Base-by-base conservation (phyloP, 2,113 vertebrate genomes). In the Ellobius talpinus region DNA sequence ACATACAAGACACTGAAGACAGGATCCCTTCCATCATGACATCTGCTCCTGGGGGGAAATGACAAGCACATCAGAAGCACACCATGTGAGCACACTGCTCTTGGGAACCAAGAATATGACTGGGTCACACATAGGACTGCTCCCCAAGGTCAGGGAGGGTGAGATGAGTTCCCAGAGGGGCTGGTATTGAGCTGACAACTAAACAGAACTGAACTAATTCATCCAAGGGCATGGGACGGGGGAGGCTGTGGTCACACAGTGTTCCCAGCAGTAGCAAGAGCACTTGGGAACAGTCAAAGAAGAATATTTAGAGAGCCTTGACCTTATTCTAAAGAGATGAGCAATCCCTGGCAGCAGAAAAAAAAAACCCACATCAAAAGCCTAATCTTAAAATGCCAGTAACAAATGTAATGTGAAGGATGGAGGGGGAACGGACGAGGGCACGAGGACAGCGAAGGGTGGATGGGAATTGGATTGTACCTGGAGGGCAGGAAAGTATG, bases 371-470 rank as follows among this genome's bases (percentile, higher is more conserved):
- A 87, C 74, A 42, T 90, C 9, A 65, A 91, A 55, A 7, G 7
- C 47, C 13, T 36, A 45, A 78, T 73, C 87, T 76, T 82, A 50
- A 86, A 45, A 89, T 31, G 70, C 78, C 21, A 23, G 19, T 24
- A 36, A 17, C 76, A 19, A 52, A 66, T 68, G 4, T n/a, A 47
- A 33, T 52, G 1, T 70, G 19, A 70, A 68, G 24, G 78, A 42
- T 12, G 65, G 6, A 90, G 26, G 24, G 7, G 21, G 42, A 23
- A 3, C 3, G 45, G 39, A 45, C 6, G 70, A 42, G 24, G 7
- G 1, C 23, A 0, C 5, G 14, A 29, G 36, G 21, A 13, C 19
- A 2, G 10, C 42, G 3, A 61, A 3, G 45, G 5, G 26, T 3
- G 5, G 45, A 66, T 36, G 70, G 14, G 47, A 12, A 2, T 14